Evolutionary conservation across 2,797 vertebrate genomes (phyloP), one percentile per base, ranked within the genome.

Genomic region (Knipowitschia caucasica): DNA sequence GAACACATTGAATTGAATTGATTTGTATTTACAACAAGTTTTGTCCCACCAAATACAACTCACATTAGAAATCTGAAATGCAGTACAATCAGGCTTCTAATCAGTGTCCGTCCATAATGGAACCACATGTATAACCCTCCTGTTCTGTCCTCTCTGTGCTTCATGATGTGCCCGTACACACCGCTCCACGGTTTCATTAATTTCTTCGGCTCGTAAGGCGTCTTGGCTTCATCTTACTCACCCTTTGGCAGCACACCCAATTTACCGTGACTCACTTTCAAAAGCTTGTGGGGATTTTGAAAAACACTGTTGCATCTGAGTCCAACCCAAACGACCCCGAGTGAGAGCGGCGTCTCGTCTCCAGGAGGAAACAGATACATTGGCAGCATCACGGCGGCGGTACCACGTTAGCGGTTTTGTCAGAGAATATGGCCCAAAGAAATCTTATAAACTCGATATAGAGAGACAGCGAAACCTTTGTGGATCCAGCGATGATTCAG

Each of bases 221-320:
- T 55, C 69, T 66, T 75, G 65, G 49, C 44, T 70, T 70, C 44
- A 43, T 74, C 62, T 68, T 45, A 56, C 60, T 78, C 68, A 69
- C 38, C 7, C 17, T 52, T n/a, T 57, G 66, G 71, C 54, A 56
- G 68, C 64, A 23, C 27, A 68, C 36, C 45, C 39, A 35, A 52
- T 71, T 71, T 57, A 64, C 42, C 2, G 24, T 75, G 82, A 77
- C 70, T 77, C 71, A 65, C 65, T 70, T 71, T 64, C 33, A 67
- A 69, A 73, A 63, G 53, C 64, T 55, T 74, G 63, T 23, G 56
- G 58, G 63, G 58, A 39, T 74, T 74, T 59, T 53, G 38, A 30
- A 14, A 56, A 64, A 65, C 57, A 45, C 61, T 64, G 64, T 59
- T 66, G 44, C 51, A 57, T n/a, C 50, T 49, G 30, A 64, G 46